Conservation (phyloP, 2,888 invertebrate species). For the Eilema depressum region DNA sequence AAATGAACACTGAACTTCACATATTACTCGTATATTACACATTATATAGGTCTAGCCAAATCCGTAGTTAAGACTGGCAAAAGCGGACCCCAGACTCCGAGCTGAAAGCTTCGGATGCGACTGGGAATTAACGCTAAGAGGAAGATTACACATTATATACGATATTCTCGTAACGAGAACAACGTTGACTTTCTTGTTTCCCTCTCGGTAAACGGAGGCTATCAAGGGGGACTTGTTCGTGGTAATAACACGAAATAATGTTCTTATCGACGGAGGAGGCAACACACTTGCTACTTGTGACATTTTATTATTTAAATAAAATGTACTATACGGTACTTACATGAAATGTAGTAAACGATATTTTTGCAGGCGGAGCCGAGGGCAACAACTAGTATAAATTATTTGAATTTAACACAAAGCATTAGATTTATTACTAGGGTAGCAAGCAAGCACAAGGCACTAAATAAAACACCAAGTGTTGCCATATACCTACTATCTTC, state of each 20-base stretch:
- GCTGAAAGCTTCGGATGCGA: no score
- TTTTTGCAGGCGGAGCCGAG: no score
- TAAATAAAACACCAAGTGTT: no score
- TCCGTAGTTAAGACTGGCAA: no score
- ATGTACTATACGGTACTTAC: background rate
- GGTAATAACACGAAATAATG: slow-evolving; percentile 21
- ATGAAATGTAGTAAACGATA: background rate
- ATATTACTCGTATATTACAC: background rate
- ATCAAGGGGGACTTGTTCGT: slow-evolving; percentile 19
- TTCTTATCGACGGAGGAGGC: slow-evolving; percentile 6
- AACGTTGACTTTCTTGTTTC: background rate
- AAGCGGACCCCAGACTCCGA: no score
- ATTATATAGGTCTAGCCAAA: no score
- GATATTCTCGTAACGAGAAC: background rate
- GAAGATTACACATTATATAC: background rate
- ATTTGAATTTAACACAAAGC: no score
- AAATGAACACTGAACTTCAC: background rate
- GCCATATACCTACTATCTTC: no score
- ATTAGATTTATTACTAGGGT: no score
- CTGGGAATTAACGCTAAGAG: no score
- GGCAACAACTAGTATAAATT: no score
- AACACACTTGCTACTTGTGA: background rate
- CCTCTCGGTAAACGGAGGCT: slow-evolving; percentile 17
- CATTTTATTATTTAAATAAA: background rate
- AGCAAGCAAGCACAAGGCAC: no score